Base-by-base conservation (phyloP, 30 jellyfish, hydroid and myxozoan species). In the Pelagia noctiluca region DNA sequence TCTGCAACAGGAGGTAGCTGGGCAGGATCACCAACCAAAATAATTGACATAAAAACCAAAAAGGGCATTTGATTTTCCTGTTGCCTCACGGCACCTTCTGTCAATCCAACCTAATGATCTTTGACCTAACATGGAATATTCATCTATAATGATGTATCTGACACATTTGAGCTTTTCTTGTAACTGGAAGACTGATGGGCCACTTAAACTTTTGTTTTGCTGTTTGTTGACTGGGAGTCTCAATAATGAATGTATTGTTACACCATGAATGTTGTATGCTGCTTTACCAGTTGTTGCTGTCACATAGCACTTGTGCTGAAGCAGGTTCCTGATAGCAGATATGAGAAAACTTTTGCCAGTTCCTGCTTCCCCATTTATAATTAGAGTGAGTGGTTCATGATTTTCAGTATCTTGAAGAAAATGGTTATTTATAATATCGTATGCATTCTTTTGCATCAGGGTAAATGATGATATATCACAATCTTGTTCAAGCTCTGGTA, bases 261-360 rank as follows among this genome's bases (percentile, higher is more conserved):
- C 50, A 13, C 81, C 88, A 0, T 76, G 53, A 22, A 52, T 33
- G 64, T 52, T 76, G 46, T 52, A 35, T 16, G 88, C 88, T 25
- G 80, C 88, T 28, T 52, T 57, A 30, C 88, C 88, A 0, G 79
- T 67, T 52, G 79, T 52, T 5, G 88, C 88, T 1, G 88, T 76
- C 19, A 76, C 36, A 21, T 21, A 76, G 37, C 88, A 76, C 60
- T 54, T 76, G 2, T 26, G 21, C 42, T 76, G 78, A 0, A 76
- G 66, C 0, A 50, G 63, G 33, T 76, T 76, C 24, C 60, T 76
- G 1, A 67, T 36, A n/a, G 80, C 80, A 67, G 29, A 26, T 26
- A 67, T 67, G 8, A 67, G 80, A 67, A 67, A 67, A 26, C 54
- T 67, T 10, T 67, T 67, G 0, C 80, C 80, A 0, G 65, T 67